Evolutionary conservation across 1,140 invertebrate genomes (phyloP).

Genomic region (Papilio dardanus): DNA sequence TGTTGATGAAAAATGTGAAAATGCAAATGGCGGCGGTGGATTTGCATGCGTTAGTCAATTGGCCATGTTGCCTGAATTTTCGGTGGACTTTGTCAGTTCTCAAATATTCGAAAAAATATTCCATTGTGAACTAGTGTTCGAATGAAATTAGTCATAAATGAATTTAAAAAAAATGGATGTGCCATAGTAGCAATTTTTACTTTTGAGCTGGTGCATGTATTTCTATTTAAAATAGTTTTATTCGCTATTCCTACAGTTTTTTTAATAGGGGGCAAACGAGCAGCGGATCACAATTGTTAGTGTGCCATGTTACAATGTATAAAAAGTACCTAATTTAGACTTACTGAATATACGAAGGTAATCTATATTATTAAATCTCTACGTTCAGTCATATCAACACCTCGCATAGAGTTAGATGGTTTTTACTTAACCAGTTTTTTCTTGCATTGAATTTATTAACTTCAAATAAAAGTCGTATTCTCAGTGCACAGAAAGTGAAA

Average conservation of each 20-base stretch:
- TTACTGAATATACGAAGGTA: too few species aligned
- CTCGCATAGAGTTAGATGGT: neutral
- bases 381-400: neutral
- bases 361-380: too few species aligned
- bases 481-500: neutral
- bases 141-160: neutral
- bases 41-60: slow-evolving; percentile 19
- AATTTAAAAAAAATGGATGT: neutral
- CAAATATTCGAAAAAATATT: slow-evolving; percentile 1
- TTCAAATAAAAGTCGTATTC: neutral
- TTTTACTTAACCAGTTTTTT: neutral
- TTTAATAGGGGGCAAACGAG: too few species aligned
- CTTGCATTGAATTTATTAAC: neutral
- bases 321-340: too few species aligned
- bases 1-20: slow-evolving; percentile 24
- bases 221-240: too few species aligned
- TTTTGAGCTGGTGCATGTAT: neutral
- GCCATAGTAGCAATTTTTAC: neutral
- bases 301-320: too few species aligned
- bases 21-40: slow-evolving; percentile 8
- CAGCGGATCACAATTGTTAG: too few species aligned
- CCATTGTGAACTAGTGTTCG: neutral
- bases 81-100: slow-evolving; percentile 4
- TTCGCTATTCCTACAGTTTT: too few species aligned
- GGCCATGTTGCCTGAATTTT: slow-evolving; percentile 1